These are phyloP conservation scores for Poecilia latipinna DNA, from an alignment of 2,113 vertebrate species.

Conservation along the genomic window DNA sequence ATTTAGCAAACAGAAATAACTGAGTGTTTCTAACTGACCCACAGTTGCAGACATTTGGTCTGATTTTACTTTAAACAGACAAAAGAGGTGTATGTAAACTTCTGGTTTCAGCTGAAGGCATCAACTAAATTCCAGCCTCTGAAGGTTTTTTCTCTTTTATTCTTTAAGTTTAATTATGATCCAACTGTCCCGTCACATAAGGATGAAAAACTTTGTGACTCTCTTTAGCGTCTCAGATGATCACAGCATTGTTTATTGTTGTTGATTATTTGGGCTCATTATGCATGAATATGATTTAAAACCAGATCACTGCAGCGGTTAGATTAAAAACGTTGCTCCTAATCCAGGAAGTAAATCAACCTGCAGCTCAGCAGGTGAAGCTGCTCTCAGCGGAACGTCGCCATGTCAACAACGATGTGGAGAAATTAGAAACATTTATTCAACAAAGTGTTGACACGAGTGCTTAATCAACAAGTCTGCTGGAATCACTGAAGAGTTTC, in stretches of 20 bases:
- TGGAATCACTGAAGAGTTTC: constrained; percentile 11
- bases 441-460: constrained; percentile 33
- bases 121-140: too few relatives aligned
- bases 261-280: neutral
- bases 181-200: too few relatives aligned
- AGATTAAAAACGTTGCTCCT: neutral
- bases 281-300: neutral
- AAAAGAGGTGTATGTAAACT: too few relatives aligned
- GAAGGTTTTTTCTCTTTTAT: too few relatives aligned
- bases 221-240: neutral
- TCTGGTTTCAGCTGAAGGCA: too few relatives aligned
- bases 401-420: neutral
- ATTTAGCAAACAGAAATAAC: too few relatives aligned
- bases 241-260: neutral
- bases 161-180: too few relatives aligned
- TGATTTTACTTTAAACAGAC: too few relatives aligned
- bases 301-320: neutral
- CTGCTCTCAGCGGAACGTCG: constrained; percentile 5
- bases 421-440: neutral
- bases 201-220: too few relatives aligned
- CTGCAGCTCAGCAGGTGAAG: neutral
- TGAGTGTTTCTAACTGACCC: too few relatives aligned
- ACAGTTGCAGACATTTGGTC: too few relatives aligned
- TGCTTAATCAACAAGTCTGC: constrained; percentile 35
- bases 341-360: neutral